These are phyloP conservation scores for Corvus hawaiiensis DNA, from an alignment of 2,113 vertebrate species.

Conservation along the genomic window DNA sequence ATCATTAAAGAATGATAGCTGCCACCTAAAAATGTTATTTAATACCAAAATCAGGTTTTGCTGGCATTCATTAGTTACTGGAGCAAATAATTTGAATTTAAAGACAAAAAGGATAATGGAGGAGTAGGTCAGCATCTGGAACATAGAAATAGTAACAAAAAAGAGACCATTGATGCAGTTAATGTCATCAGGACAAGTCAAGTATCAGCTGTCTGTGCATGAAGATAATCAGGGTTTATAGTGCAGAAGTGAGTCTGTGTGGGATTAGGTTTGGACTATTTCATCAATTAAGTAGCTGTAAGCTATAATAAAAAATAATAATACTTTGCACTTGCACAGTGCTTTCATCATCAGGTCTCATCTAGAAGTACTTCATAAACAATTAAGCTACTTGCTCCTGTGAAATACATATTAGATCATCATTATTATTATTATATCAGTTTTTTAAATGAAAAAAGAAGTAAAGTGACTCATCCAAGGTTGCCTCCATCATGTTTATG, in stretches of 20 bases:
- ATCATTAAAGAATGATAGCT: not conserved
- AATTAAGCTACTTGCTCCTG: not conserved
- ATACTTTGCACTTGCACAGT: not conserved
- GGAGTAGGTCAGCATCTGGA: not conserved
- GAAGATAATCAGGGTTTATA: not conserved
- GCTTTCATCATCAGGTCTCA: not conserved
- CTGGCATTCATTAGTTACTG: not conserved
- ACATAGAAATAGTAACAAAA: not conserved
- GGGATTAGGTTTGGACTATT: not conserved
- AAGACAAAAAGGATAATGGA: not conserved
- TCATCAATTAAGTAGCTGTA: conserved; percentile 6
- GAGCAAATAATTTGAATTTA: not conserved
- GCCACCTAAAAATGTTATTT: not conserved
- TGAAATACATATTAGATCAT: not conserved
- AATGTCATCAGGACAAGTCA: not conserved
- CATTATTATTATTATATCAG: not conserved
- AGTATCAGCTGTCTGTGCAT: not conserved
- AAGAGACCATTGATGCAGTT: not conserved
- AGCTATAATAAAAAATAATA: conserved; percentile 47
- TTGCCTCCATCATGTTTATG: not conserved
- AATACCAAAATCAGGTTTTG: not conserved
- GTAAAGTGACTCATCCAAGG: not conserved
- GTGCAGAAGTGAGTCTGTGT: not conserved
- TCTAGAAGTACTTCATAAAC: not conserved
- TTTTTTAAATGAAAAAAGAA: not conserved